These are phyloP conservation scores for Stichopus chloronotus DNA, from an alignment of 35 echinoderm and acorn worm genomes.

Conservation along the genomic window DNA sequence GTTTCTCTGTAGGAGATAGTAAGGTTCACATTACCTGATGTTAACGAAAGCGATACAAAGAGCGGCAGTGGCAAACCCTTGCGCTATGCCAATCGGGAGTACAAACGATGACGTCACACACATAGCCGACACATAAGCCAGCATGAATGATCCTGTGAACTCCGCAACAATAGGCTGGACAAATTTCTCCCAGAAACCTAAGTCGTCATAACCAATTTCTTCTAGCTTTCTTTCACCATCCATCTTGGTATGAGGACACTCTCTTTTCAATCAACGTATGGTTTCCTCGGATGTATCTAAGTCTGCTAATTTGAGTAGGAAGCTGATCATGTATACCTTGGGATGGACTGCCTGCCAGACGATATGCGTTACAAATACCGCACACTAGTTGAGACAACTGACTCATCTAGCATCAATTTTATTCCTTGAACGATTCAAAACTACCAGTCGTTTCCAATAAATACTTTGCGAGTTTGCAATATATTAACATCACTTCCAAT, in stretches of 20 bases:
- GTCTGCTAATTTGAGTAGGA: neutral
- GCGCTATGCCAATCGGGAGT: slow-evolving; percentile 68
- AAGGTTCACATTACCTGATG: slow-evolving; percentile 68
- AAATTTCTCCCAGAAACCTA: slow-evolving; percentile 73
- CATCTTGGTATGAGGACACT: neutral
- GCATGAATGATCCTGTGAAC: slow-evolving; percentile 71
- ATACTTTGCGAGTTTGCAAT: neutral
- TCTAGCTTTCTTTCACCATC: slow-evolving; percentile 14
- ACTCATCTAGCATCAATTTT: slow-evolving; percentile 28
- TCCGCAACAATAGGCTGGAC: slow-evolving; percentile 86
- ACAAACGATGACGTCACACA: slow-evolving; percentile 58
- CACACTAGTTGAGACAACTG: slow-evolving; percentile 10
- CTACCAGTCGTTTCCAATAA: neutral
- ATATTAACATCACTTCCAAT: neutral
- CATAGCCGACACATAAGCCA: slow-evolving; percentile 78
- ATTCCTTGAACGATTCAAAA: neutral
- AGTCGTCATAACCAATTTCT: slow-evolving; percentile 62
- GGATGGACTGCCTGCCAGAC: neutral
- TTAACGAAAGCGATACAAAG: slow-evolving; percentile 81
- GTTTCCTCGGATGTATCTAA: too few relatives aligned
- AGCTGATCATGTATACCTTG: slow-evolving; percentile 4
- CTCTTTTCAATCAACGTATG: neutral
- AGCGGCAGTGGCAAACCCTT: slow-evolving; percentile 73
- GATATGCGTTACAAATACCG: neutral
- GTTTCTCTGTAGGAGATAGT: slow-evolving; percentile 5